A percentile compares a stretch with the other conserved stretches of the same genome.
Evolutionary conservation across 2,113 vertebrate species (phyloP).

Genomic region (Mustela nigripes): DNA sequence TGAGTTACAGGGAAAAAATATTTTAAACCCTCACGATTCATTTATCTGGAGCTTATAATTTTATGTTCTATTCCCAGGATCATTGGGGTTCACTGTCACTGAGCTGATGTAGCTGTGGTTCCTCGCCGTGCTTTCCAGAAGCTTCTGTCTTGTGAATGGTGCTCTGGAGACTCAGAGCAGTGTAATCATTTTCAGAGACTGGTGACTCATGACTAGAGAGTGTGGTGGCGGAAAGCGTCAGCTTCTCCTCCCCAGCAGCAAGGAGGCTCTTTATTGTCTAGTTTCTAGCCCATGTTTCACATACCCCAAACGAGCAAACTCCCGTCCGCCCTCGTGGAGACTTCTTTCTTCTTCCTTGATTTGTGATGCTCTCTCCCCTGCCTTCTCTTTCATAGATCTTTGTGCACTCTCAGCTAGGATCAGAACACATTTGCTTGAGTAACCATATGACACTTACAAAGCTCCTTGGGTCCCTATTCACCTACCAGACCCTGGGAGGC

Average conservation of each 20-base stretch:
- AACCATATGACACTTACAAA: not conserved
- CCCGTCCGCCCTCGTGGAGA: not conserved
- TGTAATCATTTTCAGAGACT: not conserved
- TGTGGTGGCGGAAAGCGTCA: not conserved
- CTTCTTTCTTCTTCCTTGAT: not conserved
- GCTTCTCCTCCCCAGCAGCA: not conserved
- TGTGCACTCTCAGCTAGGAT: not conserved
- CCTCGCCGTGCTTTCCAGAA: not conserved
- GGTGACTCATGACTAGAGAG: not conserved
- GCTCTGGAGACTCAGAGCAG: not conserved
- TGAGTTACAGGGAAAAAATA: not conserved
- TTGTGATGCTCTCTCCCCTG: not conserved
- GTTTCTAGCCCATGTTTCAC: not conserved
- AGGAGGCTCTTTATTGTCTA: not conserved
- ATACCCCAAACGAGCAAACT: not conserved
- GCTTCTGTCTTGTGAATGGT: not conserved
- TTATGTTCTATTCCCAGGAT: constrained; percentile 2
- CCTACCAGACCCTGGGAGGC: not conserved
- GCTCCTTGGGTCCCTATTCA: not conserved
- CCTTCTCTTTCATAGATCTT: not conserved
- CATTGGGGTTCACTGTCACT: not conserved
- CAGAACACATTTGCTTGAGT: not conserved
- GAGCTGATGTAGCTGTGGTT: not conserved
- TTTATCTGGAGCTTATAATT: constrained; percentile 26
- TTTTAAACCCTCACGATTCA: not conserved